Conservation (phyloP, 2,113 vertebrate genomes). For the Aspidoscelis tigris region DNA sequence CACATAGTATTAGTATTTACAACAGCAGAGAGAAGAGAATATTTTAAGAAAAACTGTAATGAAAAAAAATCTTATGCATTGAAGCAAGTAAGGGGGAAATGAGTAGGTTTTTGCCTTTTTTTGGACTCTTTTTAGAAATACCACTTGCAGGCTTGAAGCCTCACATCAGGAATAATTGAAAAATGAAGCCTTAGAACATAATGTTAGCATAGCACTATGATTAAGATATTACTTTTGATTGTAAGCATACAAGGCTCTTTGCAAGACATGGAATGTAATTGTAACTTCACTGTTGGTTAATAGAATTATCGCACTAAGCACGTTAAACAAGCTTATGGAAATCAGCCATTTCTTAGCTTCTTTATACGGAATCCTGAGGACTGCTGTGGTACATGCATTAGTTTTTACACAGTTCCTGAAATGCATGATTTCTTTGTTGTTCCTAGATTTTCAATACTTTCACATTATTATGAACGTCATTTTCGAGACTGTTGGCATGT, state of each 20-base stretch:
- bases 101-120: neutral
- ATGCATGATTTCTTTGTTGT: slow-evolving; percentile 36
- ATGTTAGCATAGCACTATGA: neutral
- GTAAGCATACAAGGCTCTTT: neutral
- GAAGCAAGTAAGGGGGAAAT: neutral
- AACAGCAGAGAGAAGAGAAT: too few species aligned
- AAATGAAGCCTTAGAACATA: neutral
- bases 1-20: neutral
- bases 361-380: neutral
- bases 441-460: slow-evolving; percentile 63
- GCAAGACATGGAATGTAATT: neutral
- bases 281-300: neutral
- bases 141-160: neutral
- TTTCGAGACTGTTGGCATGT: slow-evolving; percentile 72
- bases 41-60: neutral
- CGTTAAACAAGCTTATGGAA: neutral
- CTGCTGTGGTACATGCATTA: neutral
- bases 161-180: neutral
- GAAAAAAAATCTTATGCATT: neutral
- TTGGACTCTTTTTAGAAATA: neutral
- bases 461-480: slow-evolving; percentile 53
- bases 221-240: too few species aligned
- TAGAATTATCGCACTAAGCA: neutral
- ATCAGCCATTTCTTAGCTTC: neutral
- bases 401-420: slow-evolving; percentile 22